Conservation (phyloP, 2,888 invertebrate genomes). For the Ophioninae sp. region DNA sequence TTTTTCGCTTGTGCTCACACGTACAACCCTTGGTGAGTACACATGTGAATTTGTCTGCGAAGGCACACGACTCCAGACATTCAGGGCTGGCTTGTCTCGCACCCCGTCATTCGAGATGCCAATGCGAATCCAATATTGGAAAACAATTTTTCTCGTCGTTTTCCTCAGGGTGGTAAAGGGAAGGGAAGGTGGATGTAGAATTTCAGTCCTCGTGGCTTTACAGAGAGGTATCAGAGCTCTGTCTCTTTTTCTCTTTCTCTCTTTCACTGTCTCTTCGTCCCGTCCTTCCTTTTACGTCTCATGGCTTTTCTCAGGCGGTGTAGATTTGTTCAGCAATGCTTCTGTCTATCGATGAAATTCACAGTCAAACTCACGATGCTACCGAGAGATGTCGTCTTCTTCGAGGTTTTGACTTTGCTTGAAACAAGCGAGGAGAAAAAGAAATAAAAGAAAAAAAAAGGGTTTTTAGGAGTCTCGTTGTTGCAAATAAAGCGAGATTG, state of each 20-base stretch:
- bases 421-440: background rate
- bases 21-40: background rate
- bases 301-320: constrained; percentile 27
- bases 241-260: constrained; percentile 20
- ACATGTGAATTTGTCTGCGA: background rate
- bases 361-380: constrained; percentile 32
- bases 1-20: constrained; percentile 60
- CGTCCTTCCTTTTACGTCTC: constrained; percentile 8
- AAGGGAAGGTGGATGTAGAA: constrained; percentile 50
- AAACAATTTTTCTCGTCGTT: constrained; percentile 81
- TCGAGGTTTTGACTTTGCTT: background rate
- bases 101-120: constrained; percentile 75
- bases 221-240: constrained; percentile 57
- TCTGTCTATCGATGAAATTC: constrained; percentile 36
- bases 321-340: constrained; percentile 46
- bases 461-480: background rate
- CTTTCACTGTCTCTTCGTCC: constrained; percentile 10
- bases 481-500: background rate
- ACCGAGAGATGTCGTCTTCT: constrained; percentile 25
- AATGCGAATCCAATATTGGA: constrained; percentile 81
- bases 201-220: constrained; percentile 52
- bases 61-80: constrained; percentile 40
- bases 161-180: constrained; percentile 16
- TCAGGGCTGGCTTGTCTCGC: constrained; percentile 57
- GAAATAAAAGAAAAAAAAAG: background rate